phyloP scores from a whole-genome alignment of 1,140 invertebrate species.

The Cotesia chilonis region DNA sequence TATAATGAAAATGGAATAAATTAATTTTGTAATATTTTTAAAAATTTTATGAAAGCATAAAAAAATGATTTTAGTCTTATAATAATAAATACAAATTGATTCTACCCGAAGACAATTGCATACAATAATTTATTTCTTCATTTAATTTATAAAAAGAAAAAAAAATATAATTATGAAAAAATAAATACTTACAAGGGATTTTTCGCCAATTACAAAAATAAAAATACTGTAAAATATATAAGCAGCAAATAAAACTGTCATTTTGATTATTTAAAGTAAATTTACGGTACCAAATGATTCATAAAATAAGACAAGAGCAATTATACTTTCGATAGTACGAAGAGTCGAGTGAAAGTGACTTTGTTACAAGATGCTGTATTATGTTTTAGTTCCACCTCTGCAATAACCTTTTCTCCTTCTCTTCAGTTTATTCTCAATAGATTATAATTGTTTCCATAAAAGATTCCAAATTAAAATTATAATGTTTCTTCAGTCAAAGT shows the following conservation, averaged over 20 bases:
- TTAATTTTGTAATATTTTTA: too few relatives aligned
- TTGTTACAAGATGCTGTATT: constrained; percentile 33
- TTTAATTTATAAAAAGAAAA: too few relatives aligned
- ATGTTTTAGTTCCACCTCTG: neutral
- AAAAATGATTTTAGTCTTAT: too few relatives aligned
- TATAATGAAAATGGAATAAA: too few relatives aligned
- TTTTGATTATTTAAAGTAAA: neutral
- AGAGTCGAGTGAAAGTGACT: constrained; percentile 44
- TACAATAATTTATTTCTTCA: too few relatives aligned
- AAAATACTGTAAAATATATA: constrained; percentile 7
- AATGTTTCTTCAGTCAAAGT: too few relatives aligned
- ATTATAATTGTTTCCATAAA: too few relatives aligned
- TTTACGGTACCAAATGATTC: constrained; percentile 8
- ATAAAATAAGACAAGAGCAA: neutral
- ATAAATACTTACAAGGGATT: constrained; percentile 3
- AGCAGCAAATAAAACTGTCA: constrained; percentile 8
- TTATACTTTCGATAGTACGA: constrained; percentile 27
- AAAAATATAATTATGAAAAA: too few relatives aligned
- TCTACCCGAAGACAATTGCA: too few relatives aligned
- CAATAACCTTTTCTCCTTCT: neutral
- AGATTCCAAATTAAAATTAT: too few relatives aligned
- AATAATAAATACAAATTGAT: too few relatives aligned
- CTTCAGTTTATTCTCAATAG: constrained; percentile 7
- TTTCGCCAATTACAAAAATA: neutral
- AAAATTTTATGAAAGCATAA: too few relatives aligned